Evolutionary conservation across 2,797 vertebrate genomes (phyloP).

Genomic region (Catostomus latipinnis): DNA sequence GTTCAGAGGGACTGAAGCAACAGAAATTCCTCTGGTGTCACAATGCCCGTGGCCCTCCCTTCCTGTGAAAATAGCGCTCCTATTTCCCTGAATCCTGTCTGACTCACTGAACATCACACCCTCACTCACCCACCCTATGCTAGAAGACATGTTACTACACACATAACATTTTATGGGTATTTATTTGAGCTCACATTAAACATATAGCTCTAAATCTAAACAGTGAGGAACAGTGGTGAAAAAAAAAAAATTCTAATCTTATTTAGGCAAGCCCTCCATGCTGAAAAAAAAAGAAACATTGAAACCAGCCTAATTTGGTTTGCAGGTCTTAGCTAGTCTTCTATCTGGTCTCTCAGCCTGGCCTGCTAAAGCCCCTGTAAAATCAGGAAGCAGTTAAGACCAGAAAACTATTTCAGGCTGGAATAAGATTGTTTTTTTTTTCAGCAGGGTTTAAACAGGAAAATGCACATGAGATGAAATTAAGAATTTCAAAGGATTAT

Average conservation of each 20-base stretch:
- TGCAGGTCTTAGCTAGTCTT: no score
- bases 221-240: not conserved
- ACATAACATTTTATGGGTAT: constrained; percentile 20
- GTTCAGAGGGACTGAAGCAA: constrained; percentile 37
- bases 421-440: no score
- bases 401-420: no score
- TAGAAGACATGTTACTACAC: constrained; percentile 30
- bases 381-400: no score
- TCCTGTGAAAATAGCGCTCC: constrained; percentile 57
- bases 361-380: no score
- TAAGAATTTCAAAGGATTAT: not conserved
- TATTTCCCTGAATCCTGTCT: constrained; percentile 74
- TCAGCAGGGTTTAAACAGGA: not conserved
- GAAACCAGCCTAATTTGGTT: no score
- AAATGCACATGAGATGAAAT: not conserved
- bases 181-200: constrained; percentile 6
- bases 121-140: not conserved
- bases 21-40: constrained; percentile 75
- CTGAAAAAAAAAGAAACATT: no score
- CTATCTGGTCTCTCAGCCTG: no score
- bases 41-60: constrained; percentile 68
- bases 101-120: constrained; percentile 68
- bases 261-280: constrained; percentile 1
- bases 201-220: not conserved
- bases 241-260: constrained; percentile 1